These are phyloP conservation scores for Plestiodon gilberti DNA, from an alignment of 2,113 vertebrate species.

Conservation along the genomic window DNA sequence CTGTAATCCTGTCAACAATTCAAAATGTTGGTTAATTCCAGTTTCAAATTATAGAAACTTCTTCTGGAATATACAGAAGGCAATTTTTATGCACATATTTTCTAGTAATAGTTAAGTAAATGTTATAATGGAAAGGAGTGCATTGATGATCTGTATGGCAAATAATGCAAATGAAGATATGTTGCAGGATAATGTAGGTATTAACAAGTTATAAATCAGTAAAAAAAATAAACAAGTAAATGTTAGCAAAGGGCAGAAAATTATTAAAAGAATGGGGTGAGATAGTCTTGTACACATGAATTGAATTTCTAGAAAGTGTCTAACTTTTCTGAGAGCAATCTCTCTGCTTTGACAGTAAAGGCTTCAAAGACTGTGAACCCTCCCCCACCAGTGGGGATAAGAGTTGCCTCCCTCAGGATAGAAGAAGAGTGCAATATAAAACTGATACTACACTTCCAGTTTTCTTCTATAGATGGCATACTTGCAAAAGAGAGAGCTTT, in stretches of 20 bases:
- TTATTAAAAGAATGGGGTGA: background rate
- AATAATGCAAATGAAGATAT: background rate
- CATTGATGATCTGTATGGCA: background rate
- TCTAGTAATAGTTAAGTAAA: background rate
- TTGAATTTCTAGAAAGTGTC: background rate
- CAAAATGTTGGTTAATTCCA: background rate
- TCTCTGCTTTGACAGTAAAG: background rate
- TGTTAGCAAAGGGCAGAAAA: background rate
- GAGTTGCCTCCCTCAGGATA: background rate
- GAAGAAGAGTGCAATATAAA: constrained; percentile 1
- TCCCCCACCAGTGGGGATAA: background rate
- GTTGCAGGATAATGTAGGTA: background rate
- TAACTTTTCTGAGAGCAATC: background rate
- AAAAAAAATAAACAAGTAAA: background rate
- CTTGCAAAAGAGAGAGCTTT: constrained; percentile 14
- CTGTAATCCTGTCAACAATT: background rate
- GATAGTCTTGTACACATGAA: background rate
- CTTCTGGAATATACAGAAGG: background rate
- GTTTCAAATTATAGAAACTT: background rate
- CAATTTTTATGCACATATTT: background rate
- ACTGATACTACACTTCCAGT: constrained; percentile 5
- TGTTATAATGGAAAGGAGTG: background rate
- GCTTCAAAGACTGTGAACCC: background rate
- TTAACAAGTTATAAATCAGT: background rate
- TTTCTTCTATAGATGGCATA: constrained; percentile 36